Conservation (phyloP, 2,888 invertebrate genomes). For the Pseudanteris insignis region DNA sequence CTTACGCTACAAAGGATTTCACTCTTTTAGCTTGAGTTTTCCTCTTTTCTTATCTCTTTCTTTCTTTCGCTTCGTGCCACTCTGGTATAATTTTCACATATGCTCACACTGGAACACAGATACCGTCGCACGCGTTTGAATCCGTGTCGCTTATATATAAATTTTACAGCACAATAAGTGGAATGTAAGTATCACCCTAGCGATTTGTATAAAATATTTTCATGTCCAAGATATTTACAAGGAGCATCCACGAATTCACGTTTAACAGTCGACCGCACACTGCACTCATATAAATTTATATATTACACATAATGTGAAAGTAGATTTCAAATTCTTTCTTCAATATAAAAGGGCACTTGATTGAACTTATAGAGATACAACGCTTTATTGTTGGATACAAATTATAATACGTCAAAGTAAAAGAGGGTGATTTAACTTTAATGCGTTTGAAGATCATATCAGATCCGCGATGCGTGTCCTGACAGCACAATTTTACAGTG, state of each 20-base stretch:
- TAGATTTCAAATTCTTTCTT: constrained; percentile 50
- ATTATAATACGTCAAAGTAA: constrained; percentile 25
- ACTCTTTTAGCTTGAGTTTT: too few species aligned
- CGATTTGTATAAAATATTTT: constrained; percentile 64
- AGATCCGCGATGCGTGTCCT: constrained; percentile 20
- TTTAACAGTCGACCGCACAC: constrained; percentile 7
- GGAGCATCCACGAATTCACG: constrained; percentile 39
- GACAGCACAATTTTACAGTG: constrained; percentile 28
- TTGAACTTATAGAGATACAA: constrained; percentile 53
- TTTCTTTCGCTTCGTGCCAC: too few species aligned
- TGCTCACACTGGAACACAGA: constrained; percentile 8
- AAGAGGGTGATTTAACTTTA: constrained; percentile 14
- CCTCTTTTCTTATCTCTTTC: too few species aligned
- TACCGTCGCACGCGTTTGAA: constrained; percentile 45
- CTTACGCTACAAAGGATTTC: too few species aligned
- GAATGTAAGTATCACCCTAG: constrained; percentile 52
- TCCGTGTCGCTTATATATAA: constrained; percentile 45
- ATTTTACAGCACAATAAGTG: constrained; percentile 52
- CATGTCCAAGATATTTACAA: constrained; percentile 57
- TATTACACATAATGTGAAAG: constrained; percentile 48
- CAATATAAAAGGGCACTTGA: constrained; percentile 63
- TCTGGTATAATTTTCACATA: too few species aligned
- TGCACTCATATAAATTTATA: constrained; percentile 50
- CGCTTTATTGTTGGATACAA: constrained; percentile 41
- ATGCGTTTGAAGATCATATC: constrained; percentile 10